Base-by-base conservation (phyloP, 2,888 invertebrate genomes). In the Euclidia mi region DNA sequence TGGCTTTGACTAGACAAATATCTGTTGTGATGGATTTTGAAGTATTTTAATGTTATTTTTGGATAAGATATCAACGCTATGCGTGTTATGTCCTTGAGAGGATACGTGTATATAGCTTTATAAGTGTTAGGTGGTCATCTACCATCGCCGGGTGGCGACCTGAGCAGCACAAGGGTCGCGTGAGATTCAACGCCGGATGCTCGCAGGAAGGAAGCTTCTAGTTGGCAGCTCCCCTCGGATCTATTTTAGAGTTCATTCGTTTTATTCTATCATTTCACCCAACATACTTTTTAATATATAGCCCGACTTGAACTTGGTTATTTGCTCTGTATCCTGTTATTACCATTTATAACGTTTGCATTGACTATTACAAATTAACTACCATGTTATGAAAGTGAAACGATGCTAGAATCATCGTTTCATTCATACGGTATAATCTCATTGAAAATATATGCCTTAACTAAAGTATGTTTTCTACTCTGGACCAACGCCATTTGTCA, bases 201-300 rank as follows among this genome's bases (percentile, higher is more conserved):
- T 72, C 90, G 87, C 89, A 93, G 94, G 94, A 94, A 94, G 94
- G 94, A 94, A 94, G 92, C 92, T 88, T 87, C 94, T 91, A 92
- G 93, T 94, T 94, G 94, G 88, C 87, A 87, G 78, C 90, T 89
- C 93, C 93, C 93, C 93, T 91, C 92, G 84, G 79, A 85, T 92
- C 94, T 94, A 94, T 94, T 94, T 94, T 90, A 93, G 89, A 93
- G 89, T 85, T 88, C 84, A 87, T 84, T 90, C 84, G 81, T 88
- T 90, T 87, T 84, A 87, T 87, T 84, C 83, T 82, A 87, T 81
- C 78, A 76, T 79, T 88, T 86, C 79, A 85, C 84, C 83, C 79
- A 70, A 82, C 82, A 78, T 78, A 67, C 78, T 77, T 73, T 78
- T 76, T 65, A 63, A 52, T 57, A 63, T 32, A 29, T 43, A 42